A percentile compares a stretch with the other conserved stretches of the same genome.
Evolutionary conservation across 2,113 vertebrate genomes (phyloP).

Genomic region (Nibea albiflora): DNA sequence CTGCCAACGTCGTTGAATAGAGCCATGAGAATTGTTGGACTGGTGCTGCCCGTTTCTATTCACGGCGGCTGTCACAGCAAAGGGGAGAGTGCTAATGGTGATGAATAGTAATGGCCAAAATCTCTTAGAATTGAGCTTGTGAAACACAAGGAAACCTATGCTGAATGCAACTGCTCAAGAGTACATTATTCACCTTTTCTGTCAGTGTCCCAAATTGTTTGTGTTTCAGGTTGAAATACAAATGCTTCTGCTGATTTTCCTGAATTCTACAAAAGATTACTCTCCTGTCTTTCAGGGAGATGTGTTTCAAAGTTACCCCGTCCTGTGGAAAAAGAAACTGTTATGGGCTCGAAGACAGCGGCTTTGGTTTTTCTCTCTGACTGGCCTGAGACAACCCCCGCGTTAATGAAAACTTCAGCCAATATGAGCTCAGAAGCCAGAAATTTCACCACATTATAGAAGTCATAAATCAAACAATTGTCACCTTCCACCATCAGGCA

Average conservation of each 20-base stretch:
- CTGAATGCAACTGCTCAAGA: slow-evolving; percentile 33
- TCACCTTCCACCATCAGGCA: slow-evolving; percentile 40
- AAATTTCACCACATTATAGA: slow-evolving; percentile 57
- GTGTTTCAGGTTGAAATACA: neutral
- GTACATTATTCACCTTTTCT: slow-evolving; percentile 27
- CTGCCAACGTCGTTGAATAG: slow-evolving; percentile 62
- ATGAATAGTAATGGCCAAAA: slow-evolving; percentile 54
- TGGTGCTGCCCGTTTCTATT: slow-evolving; percentile 59
- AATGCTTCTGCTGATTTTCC: neutral
- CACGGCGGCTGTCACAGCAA: slow-evolving; percentile 42
- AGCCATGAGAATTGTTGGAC: slow-evolving; percentile 56
- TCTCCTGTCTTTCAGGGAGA: neutral
- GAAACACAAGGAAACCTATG: slow-evolving; percentile 42
- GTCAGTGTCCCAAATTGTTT: neutral
- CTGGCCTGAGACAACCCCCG: slow-evolving; percentile 31
- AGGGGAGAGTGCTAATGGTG: slow-evolving; percentile 53
- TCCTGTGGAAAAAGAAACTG: neutral
- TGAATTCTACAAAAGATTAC: slow-evolving; percentile 6
- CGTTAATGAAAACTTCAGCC: slow-evolving; percentile 56
- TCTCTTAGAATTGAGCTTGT: slow-evolving; percentile 37
- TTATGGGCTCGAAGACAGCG: neutral
- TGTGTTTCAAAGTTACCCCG: slow-evolving; percentile 36
- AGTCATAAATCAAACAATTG: slow-evolving; percentile 66
- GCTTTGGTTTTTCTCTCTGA: slow-evolving; percentile 34
- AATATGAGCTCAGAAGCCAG: slow-evolving; percentile 35